phyloP scores from a whole-genome alignment of 2,888 invertebrate species.

The Ligdia adustata region DNA sequence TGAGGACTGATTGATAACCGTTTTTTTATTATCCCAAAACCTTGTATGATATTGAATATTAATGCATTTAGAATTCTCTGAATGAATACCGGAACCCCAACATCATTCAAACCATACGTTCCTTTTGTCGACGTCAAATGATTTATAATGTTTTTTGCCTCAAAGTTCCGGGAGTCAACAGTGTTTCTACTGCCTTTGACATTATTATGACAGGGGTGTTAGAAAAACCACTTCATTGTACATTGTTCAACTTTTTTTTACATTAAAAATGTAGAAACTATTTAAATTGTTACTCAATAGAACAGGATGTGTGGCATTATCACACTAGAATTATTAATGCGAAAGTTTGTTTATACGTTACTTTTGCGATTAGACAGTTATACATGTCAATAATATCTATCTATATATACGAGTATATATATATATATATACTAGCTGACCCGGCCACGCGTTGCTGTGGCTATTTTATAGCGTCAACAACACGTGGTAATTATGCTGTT shows the following conservation, averaged over 20 bases:
- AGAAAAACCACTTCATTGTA: slow-evolving; percentile 41
- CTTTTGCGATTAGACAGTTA: too few relatives aligned
- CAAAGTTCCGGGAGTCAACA: slow-evolving; percentile 68
- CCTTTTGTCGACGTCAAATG: slow-evolving; percentile 38
- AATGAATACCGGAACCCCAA: slow-evolving; percentile 28
- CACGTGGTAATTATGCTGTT: too few relatives aligned
- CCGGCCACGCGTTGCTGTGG: too few relatives aligned
- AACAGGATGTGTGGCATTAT: not conserved
- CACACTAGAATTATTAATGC: too few relatives aligned
- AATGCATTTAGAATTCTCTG: not conserved
- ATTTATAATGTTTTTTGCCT: slow-evolving; percentile 67
- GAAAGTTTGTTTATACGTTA: too few relatives aligned
- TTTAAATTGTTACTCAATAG: slow-evolving; percentile 19
- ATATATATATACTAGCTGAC: too few relatives aligned
- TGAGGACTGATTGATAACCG: not conserved
- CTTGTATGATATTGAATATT: not conserved
- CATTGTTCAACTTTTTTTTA: slow-evolving; percentile 43
- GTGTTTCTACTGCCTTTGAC: slow-evolving; percentile 64
- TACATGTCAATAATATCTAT: too few relatives aligned
- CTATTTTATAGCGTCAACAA: too few relatives aligned
- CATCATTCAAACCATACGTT: slow-evolving; percentile 25
- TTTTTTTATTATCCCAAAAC: not conserved
- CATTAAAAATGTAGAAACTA: slow-evolving; percentile 23
- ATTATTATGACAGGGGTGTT: slow-evolving; percentile 55
- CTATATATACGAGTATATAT: too few relatives aligned